Evolutionary conservation across 2,797 vertebrate species (phyloP), one percentile per base, ranked within the genome.

Genomic region (Poeciliopsis gracilis): DNA sequence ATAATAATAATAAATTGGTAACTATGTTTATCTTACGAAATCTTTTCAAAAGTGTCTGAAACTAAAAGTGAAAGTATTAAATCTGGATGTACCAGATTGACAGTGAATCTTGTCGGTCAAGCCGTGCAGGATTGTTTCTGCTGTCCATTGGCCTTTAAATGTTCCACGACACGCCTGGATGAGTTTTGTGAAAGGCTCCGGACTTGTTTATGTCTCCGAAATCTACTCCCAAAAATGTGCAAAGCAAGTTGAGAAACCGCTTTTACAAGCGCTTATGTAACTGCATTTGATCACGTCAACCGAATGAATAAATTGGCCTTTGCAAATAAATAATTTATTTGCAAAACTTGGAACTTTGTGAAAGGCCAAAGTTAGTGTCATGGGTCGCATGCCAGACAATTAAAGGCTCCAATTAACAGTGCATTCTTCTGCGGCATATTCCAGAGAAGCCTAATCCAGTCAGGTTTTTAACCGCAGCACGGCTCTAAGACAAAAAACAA

Each of bases 61-160:
- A 57, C 28, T n/a, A 11, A 67, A 67, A 41, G 61, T 67, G 45
- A 66, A 66, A 66, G 43, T 66, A 8, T n/a, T 23, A 73, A 73
- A 33, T 23, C 5, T 12, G 2, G 73, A 33, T 66, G 13, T 33
- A 15, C 33, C 13, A 41, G 30, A 5, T 18, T 15, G 43, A 28
- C 25, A 20, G 15, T 36, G 4, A 49, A 46, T 36, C 57, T 49
- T 49, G 59, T 25, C 66, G 0, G n/a, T 36, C 57, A 10, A 25
- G 59, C 6, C 28, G 13, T 57, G 25, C 28, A 18, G n/a, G 4
- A 46, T 47, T 63, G 4, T 61, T 30, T 67, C 33, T 7, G 36
- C 7, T 28, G 41, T 30, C 20, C 13, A 7, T 43, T 41, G 63
- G 20, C 12, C 18, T 25, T 18, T 12, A 36, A 33, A 23, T 2